Percentiles rank a stretch among this genome's conserved stretches.
phyloP scores from a whole-genome alignment of 2,113 vertebrate genomes.

The Mellivora capensis region DNA sequence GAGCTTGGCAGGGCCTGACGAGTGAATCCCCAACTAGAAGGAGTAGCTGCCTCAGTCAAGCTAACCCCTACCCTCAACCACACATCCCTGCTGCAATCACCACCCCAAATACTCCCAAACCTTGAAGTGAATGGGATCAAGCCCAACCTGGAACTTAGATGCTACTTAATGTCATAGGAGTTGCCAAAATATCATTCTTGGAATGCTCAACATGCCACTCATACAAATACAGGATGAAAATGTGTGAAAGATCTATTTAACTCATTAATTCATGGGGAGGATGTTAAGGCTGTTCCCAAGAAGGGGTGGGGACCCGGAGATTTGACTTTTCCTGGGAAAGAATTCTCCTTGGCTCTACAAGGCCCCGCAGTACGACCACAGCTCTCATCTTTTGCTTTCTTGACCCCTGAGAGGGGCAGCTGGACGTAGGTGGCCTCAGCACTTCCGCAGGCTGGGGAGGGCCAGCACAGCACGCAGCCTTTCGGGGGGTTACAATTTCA shows the following conservation, averaged over 20 bases:
- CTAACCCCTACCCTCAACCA: rapidly evolving
- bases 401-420: not conserved
- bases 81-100: not conserved
- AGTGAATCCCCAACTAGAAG: not conserved
- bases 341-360: not conserved
- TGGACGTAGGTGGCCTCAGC: not conserved
- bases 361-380: not conserved
- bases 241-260: not conserved
- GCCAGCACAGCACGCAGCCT: not conserved
- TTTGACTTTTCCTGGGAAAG: not conserved
- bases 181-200: not conserved
- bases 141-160: not conserved
- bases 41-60: not conserved
- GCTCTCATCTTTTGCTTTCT: not conserved
- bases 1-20: not conserved
- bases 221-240: not conserved
- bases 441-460: not conserved
- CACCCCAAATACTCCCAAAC: not conserved
- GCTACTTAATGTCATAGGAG: not conserved
- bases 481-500: not conserved
- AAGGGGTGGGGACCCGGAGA: not conserved
- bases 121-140: not conserved
- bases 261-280: not conserved
- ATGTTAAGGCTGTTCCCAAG: not conserved
- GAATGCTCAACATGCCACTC: not conserved